Evolutionary conservation across 2,888 invertebrate species (phyloP).

Genomic region (Agrilus cyanescens): DNA sequence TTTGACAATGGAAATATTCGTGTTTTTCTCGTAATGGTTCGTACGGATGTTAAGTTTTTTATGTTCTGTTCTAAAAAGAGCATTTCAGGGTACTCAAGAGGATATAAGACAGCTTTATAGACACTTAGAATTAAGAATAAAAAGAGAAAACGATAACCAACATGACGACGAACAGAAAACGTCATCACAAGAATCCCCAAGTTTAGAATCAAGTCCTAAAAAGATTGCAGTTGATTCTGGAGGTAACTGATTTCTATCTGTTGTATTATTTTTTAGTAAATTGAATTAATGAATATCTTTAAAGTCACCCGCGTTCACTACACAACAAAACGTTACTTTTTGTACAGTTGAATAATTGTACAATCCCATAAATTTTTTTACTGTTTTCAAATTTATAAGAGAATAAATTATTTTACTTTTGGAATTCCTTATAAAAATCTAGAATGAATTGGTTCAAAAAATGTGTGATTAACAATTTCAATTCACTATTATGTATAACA

Average conservation of each 20-base stretch:
- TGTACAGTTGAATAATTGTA: too few relatives aligned
- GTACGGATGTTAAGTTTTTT: slow-evolving; percentile 16
- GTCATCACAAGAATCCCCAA: slow-evolving; percentile 37
- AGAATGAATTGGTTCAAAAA: too few relatives aligned
- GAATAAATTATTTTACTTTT: too few relatives aligned
- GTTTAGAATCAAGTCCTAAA: slow-evolving; percentile 38
- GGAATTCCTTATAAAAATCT: too few relatives aligned
- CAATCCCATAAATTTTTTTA: too few relatives aligned
- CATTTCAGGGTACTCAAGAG: slow-evolving; percentile 49
- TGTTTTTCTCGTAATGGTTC: slow-evolving; percentile 75
- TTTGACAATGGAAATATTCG: slow-evolving; percentile 74
- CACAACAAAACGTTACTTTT: too few relatives aligned
- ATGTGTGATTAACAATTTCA: too few relatives aligned
- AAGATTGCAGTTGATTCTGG: slow-evolving; percentile 6
- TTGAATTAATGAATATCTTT: too few relatives aligned
- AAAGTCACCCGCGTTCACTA: too few relatives aligned
- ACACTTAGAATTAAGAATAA: slow-evolving; percentile 48
- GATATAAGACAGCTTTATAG: slow-evolving; percentile 55
- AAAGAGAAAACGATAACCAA: slow-evolving; percentile 31
- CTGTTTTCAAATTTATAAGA: too few relatives aligned
- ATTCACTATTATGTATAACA: too few relatives aligned
- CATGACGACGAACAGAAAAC: slow-evolving; percentile 19
- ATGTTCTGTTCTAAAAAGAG: slow-evolving; percentile 8
- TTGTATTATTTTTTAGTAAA: background rate
- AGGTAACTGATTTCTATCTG: slow-evolving; percentile 4